phyloP scores from a whole-genome alignment of 2,797 vertebrate species.

The Euthynnus affinis region DNA sequence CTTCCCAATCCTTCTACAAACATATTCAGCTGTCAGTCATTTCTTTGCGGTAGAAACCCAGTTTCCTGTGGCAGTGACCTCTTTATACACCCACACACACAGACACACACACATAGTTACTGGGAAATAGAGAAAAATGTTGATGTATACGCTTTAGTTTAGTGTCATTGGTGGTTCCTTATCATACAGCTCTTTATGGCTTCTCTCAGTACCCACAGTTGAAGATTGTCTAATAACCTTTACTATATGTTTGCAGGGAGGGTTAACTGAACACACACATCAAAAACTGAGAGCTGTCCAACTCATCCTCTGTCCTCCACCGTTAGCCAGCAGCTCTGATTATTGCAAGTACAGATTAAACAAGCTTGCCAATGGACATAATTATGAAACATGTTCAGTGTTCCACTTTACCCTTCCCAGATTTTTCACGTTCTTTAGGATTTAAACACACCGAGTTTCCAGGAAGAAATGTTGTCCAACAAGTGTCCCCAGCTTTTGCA shows the following conservation, averaged over 20 bases:
- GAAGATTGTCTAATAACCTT: too few species aligned
- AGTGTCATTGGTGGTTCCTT: slow-evolving; percentile 5
- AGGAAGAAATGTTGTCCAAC: background rate
- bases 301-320: background rate
- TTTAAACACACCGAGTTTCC: background rate
- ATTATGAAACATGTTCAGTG: background rate
- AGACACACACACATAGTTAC: slow-evolving; percentile 1
- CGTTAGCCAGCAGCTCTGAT: background rate
- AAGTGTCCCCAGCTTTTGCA: background rate
- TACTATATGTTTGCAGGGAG: background rate
- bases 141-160: background rate
- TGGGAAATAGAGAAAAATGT: background rate
- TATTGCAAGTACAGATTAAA: background rate
- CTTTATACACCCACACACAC: too few species aligned
- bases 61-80: slow-evolving; percentile 66
- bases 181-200: slow-evolving; percentile 4
- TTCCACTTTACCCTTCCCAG: background rate
- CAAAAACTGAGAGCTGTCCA: background rate
- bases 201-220: too few species aligned
- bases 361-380: background rate
- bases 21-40: slow-evolving; percentile 65
- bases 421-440: background rate
- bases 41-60: slow-evolving; percentile 51
- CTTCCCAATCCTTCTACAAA: slow-evolving; percentile 42
- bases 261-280: background rate